These are phyloP conservation scores for Nyleta sp. DNA, from an alignment of 2,888 invertebrate species.

Conservation along the genomic window DNA sequence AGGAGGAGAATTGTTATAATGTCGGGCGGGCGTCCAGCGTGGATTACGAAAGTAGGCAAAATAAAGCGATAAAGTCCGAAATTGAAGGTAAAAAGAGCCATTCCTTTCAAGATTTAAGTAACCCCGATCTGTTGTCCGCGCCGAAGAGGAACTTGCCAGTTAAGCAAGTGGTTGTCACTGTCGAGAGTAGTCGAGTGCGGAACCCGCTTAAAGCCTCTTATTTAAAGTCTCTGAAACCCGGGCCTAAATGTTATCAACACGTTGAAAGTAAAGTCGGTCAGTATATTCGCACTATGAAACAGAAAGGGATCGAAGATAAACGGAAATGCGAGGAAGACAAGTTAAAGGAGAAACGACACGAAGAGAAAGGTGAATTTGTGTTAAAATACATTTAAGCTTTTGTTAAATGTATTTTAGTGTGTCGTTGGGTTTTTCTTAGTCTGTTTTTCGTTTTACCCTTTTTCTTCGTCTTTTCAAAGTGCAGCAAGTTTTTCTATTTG, in stretches of 20 bases:
- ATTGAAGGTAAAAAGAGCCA: slow-evolving; percentile 74
- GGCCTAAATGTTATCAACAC: slow-evolving; percentile 71
- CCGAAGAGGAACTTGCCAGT: slow-evolving; percentile 20
- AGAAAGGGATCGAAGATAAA: slow-evolving; percentile 53
- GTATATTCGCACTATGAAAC: slow-evolving; percentile 73
- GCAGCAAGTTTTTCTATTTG: no score
- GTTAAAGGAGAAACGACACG: slow-evolving; percentile 16
- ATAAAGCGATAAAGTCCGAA: slow-evolving; percentile 35
- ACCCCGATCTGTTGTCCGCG: slow-evolving; percentile 41
- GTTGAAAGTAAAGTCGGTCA: slow-evolving; percentile 77
- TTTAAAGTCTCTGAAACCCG: slow-evolving; percentile 37
- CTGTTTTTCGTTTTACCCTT: background rate
- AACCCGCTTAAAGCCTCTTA: slow-evolving; percentile 48
- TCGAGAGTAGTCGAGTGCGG: slow-evolving; percentile 20
- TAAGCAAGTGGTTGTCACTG: slow-evolving; percentile 1
- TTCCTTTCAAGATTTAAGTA: slow-evolving; percentile 77
- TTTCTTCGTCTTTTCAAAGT: background rate
- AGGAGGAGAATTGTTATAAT: slow-evolving; percentile 1
- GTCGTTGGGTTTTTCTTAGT: background rate
- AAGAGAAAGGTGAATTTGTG: slow-evolving; percentile 28
- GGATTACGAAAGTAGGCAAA: slow-evolving; percentile 51
- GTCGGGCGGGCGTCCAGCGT: slow-evolving; percentile 43
- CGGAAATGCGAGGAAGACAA: slow-evolving; percentile 32
- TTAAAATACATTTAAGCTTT: slow-evolving; percentile 10
- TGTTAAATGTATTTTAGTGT: slow-evolving; percentile 7